Evolutionary conservation across 2,113 vertebrate genomes (phyloP).

Genomic region (Piprites chloris): DNA sequence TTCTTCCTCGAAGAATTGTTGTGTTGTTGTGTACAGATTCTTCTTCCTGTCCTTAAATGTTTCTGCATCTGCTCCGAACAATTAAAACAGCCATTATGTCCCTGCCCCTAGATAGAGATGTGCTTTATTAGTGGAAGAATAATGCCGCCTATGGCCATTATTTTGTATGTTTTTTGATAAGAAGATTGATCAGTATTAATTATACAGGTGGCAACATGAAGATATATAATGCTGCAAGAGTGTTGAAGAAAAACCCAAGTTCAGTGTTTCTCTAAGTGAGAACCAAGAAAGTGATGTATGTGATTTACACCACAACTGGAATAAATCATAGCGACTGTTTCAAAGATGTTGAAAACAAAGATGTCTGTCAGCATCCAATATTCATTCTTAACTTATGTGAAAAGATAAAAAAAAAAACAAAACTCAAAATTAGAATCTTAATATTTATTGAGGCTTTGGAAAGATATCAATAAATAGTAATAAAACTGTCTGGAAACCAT

Average conservation of each 20-base stretch:
- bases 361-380: neutral
- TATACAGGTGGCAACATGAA: neutral
- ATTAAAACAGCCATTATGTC: neutral
- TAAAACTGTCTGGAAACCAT: neutral
- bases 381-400: neutral
- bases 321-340: neutral
- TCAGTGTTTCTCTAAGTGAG: neutral
- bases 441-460: neutral
- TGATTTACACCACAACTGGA: neutral
- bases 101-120: neutral
- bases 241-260: neutral
- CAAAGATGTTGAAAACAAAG: neutral
- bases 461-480: neutral
- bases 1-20: neutral
- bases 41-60: neutral
- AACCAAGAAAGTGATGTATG: neutral
- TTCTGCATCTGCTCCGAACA: neutral
- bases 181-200: neutral
- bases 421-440: neutral
- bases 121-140: neutral
- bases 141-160: neutral
- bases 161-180: neutral
- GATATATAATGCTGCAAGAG: neutral
- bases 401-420: neutral
- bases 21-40: neutral